Base-by-base conservation (phyloP, 2,888 invertebrate genomes). In the Noctua pronuba region DNA sequence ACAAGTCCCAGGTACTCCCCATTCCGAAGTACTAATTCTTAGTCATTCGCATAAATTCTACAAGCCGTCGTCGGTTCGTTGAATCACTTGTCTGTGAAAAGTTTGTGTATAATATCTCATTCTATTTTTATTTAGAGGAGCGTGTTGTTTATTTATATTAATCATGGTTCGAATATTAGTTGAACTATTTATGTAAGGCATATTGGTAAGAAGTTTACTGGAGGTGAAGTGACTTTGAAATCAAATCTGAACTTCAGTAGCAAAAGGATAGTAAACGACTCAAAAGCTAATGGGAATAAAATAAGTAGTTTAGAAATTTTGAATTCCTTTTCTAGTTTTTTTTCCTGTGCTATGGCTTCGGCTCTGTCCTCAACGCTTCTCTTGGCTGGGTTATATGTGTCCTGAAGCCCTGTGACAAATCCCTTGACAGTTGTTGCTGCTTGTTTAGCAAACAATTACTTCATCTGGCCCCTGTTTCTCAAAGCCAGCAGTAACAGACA, bases 81-180 rank as follows among this genome's bases (percentile, higher is more conserved):
- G 82, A 84, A 79, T 84, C 75, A 82, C 44, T 44, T 64, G 46
- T 66, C 68, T 69, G 55, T n/a, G 46, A 83, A 83, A 66, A 73
- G 70, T 52, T 83, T 83, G 81, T 81, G 7, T 68, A 67, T 68
- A 77, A 67, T 77, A 72, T 46, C 35, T 82, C 49, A 76, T 70
- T 70, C 82, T 76, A 80, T 68, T 81, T 81, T 78, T 64, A 64
- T 72, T 41, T 58, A 41, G 16, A 67, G n/a, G 11, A 83, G 46
- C 11, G 6, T 58, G 60, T 58, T 83, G 68, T 81, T 83, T 81
- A 68, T 83, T 65, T 77, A 68, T 55, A 55, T 80, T 44, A 67
- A 74, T 74, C 58, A 28, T 52, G 74, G 52, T 74, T 28, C 52
- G 41, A 79, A 60, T 73, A 66, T 80, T 18, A 73, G 41, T 73